phyloP scores from a whole-genome alignment of 92 coral and sea anemone species.

The Anthopleura xanthogrammica region DNA sequence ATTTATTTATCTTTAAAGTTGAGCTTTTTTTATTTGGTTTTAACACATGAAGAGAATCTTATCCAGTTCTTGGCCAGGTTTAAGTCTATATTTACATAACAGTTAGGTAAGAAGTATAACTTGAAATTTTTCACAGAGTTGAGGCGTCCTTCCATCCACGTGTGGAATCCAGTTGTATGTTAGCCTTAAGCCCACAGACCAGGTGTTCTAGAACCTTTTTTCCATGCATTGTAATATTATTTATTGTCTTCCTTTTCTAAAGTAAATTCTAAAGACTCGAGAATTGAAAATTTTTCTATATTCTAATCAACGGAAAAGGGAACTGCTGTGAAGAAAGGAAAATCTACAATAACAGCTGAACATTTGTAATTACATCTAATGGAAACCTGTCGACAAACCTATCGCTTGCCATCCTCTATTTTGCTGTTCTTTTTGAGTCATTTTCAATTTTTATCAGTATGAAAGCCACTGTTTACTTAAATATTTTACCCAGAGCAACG shows the following conservation, averaged over 20 bases:
- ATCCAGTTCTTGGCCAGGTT: not conserved
- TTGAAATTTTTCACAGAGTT: not conserved
- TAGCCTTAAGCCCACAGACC: not conserved
- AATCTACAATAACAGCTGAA: slow-evolving; percentile 19
- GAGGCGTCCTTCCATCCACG: not conserved
- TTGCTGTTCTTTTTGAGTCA: slow-evolving; percentile 47
- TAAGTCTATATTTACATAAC: slow-evolving; percentile 7
- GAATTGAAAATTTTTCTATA: slow-evolving; percentile 28
- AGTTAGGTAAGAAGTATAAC: not conserved
- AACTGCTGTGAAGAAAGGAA: slow-evolving; percentile 24
- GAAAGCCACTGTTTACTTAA: slow-evolving; percentile 31
- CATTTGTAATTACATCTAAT: slow-evolving; percentile 30
- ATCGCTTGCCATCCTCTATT: slow-evolving; percentile 30
- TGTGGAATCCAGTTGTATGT: not conserved
- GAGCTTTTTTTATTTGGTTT: not conserved
- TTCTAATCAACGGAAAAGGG: slow-evolving; percentile 27
- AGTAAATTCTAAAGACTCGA: slow-evolving; percentile 29
- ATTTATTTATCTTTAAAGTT: not conserved
- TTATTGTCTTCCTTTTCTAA: slow-evolving; percentile 18
- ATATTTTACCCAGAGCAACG: slow-evolving; percentile 44
- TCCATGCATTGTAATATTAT: slow-evolving; percentile 5
- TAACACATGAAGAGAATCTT: not conserved
- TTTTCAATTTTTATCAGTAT: slow-evolving; percentile 37
- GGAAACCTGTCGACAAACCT: slow-evolving; percentile 18
- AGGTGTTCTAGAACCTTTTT: slow-evolving; percentile 16